Percentiles rank a stretch among this genome's conserved stretches.
phyloP scores from a whole-genome alignment of 1,140 invertebrate species.

The Lucilia cuprina region DNA sequence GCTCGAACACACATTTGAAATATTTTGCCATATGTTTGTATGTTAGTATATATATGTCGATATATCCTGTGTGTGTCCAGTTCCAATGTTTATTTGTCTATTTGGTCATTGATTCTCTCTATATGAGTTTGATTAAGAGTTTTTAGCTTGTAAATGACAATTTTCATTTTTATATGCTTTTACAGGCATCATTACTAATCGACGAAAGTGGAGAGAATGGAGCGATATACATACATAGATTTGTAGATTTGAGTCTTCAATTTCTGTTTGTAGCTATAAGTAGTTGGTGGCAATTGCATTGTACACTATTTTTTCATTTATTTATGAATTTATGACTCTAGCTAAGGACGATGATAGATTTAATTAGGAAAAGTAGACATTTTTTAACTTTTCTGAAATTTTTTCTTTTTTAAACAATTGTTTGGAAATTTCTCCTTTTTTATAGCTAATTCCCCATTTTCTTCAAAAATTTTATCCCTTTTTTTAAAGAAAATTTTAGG shows the following conservation, averaged over 20 bases:
- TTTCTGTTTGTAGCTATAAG: neutral
- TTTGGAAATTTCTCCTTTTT: too few species aligned
- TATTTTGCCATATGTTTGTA: too few species aligned
- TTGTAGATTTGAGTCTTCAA: neutral
- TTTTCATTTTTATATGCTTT: constrained; percentile 1
- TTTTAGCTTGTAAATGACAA: constrained; percentile 32
- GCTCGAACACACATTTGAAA: neutral
- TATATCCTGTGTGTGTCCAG: neutral
- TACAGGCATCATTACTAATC: neutral
- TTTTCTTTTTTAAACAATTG: too few species aligned
- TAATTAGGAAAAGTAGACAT: too few species aligned
- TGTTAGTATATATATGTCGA: neutral
- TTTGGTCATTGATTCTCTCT: constrained; percentile 30
- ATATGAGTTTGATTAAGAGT: constrained; percentile 35
- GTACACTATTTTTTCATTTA: neutral
- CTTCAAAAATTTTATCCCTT: too few species aligned
- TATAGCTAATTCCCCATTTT: too few species aligned
- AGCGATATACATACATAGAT: neutral
- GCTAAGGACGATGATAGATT: too few species aligned
- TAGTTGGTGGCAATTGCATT: constrained; percentile 13
- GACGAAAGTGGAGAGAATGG: neutral
- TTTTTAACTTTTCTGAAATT: too few species aligned
- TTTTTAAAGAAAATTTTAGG: too few species aligned
- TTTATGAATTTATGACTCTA: neutral
- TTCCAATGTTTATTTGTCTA: neutral